Percentiles rank a stretch among this genome's conserved stretches.
phyloP scores from a whole-genome alignment of 2,797 vertebrate genomes.

The Sebastes hubbsi region DNA sequence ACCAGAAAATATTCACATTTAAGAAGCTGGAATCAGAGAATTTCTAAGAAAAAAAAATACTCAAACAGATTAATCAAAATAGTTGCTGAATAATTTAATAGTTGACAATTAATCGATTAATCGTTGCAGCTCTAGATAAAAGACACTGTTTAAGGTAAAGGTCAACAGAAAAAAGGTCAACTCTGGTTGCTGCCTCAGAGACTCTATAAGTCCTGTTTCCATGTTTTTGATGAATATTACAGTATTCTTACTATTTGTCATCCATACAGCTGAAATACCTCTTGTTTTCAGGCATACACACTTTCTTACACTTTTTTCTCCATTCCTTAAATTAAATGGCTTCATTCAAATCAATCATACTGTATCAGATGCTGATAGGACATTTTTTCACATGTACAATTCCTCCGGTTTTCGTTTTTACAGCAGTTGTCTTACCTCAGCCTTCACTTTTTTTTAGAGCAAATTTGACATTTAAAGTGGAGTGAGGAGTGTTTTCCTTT shows the following conservation, averaged over 20 bases:
- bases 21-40: too few relatives aligned
- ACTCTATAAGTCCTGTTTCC: not conserved
- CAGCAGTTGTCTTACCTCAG: not conserved
- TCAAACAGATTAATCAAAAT: too few relatives aligned
- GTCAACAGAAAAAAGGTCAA: not conserved
- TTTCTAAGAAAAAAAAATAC: too few relatives aligned
- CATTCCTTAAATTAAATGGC: not conserved
- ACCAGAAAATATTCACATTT: too few relatives aligned
- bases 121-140: not conserved
- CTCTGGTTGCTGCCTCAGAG: constrained; percentile 6
- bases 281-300: not conserved
- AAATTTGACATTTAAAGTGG: not conserved
- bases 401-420: not conserved
- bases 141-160: not conserved
- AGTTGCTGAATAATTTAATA: too few relatives aligned
- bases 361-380: not conserved
- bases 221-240: constrained; percentile 9
- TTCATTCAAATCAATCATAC: not conserved
- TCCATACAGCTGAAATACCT: not conserved
- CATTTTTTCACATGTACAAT: not conserved
- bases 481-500: not conserved
- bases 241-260: not conserved
- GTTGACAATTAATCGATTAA: too few relatives aligned
- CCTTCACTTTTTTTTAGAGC: not conserved
- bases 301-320: not conserved